Evolutionary conservation across 1,140 invertebrate genomes (phyloP).

Genomic region (Rhagoletis zephyria): DNA sequence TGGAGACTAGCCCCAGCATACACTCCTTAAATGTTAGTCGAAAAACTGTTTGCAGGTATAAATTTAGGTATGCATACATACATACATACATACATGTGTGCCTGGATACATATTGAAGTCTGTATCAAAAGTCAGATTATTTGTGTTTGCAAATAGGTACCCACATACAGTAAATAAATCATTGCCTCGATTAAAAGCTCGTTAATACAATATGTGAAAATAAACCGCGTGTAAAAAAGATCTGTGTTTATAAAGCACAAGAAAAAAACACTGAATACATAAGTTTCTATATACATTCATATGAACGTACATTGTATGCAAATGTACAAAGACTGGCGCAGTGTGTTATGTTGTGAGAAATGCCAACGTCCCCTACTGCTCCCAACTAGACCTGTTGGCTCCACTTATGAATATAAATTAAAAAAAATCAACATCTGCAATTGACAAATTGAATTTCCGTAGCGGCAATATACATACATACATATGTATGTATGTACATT

Average conservation of each 20-base stretch:
- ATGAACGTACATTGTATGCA: background rate
- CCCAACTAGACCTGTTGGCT: background rate
- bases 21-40: too few relatives aligned
- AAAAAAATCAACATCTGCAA: slow-evolving; percentile 55
- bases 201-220: slow-evolving; percentile 27
- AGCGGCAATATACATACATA: background rate
- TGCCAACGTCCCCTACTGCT: background rate
- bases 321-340: background rate
- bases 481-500: background rate
- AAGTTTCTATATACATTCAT: background rate
- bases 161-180: background rate
- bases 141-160: background rate
- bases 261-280: too few relatives aligned
- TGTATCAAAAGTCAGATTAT: too few relatives aligned
- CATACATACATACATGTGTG: background rate
- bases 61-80: background rate
- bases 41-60: too few relatives aligned
- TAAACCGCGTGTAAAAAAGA: background rate
- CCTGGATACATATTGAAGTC: background rate
- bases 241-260: background rate
- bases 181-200: slow-evolving; percentile 36
- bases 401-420: slow-evolving; percentile 13
- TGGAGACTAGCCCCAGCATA: too few relatives aligned
- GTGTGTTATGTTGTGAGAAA: background rate
- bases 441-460: slow-evolving; percentile 53